A percentile compares a stretch with the other conserved stretches of the same genome.
These are phyloP conservation scores for Mythimna impura DNA, from an alignment of 2,888 invertebrate genomes.

Conservation along the genomic window DNA sequence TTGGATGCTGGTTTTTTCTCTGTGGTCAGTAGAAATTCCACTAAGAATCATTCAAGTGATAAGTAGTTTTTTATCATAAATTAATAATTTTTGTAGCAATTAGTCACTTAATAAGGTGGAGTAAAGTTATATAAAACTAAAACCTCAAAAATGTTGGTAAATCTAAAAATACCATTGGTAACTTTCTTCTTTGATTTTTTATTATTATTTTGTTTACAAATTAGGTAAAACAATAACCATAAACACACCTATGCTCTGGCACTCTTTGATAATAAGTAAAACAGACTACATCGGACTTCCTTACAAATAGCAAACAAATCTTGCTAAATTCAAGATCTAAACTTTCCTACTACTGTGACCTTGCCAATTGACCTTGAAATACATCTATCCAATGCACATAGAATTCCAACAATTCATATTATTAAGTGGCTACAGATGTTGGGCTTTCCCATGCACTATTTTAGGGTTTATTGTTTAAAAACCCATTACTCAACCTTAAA, in stretches of 20 bases:
- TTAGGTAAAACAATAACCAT: neutral
- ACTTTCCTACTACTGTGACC: conserved; percentile 11
- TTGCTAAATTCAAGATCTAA: conserved; percentile 3
- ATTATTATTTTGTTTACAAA: too few species aligned
- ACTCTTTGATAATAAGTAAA: neutral
- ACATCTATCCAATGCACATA: neutral
- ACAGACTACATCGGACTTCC: too few species aligned
- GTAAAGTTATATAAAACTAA: neutral
- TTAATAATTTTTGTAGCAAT: neutral
- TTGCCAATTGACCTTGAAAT: conserved; percentile 34
- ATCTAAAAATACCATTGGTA: neutral
- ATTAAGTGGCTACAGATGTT: too few species aligned
- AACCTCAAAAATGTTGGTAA: neutral
- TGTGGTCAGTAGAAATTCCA: neutral
- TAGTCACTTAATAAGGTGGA: neutral
- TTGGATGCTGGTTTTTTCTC: conserved; percentile 2
- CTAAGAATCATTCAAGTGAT: neutral
- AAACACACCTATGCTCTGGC: too few species aligned
- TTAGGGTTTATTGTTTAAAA: neutral
- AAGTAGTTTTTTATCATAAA: neutral
- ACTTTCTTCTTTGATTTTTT: neutral
- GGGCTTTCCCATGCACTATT: conserved; percentile 19
- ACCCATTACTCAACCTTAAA: neutral
- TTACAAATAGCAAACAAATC: neutral
- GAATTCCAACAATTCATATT: conserved; percentile 9